These are phyloP conservation scores for Neopelma chrysocephalum DNA, from an alignment of 2,797 vertebrate genomes.

Conservation along the genomic window DNA sequence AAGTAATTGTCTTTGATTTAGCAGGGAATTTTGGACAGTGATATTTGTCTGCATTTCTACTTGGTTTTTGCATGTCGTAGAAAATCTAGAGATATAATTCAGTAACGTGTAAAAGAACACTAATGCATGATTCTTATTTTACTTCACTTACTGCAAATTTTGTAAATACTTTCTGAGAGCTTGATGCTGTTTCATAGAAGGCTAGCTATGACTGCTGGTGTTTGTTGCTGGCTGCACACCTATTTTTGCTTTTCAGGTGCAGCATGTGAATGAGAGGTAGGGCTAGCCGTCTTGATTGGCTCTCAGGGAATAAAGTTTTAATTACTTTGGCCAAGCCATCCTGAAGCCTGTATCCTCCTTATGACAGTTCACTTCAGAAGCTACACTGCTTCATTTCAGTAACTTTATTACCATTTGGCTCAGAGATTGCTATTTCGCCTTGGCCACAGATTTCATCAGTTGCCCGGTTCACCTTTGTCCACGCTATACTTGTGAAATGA, in stretches of 20 bases:
- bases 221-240: background rate
- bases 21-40: constrained; percentile 30
- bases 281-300: constrained; percentile 4
- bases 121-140: background rate
- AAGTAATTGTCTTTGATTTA: constrained; percentile 60
- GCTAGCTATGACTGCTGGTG: background rate
- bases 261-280: constrained; percentile 1
- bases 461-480: constrained; percentile 98
- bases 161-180: background rate
- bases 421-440: constrained; percentile 96
- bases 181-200: background rate
- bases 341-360: constrained; percentile 84
- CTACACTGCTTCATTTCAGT: constrained; percentile 91
- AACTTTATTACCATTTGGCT: constrained; percentile 97
- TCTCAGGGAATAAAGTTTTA: constrained; percentile 72
- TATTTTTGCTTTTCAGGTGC: background rate
- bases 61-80: background rate
- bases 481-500: constrained; percentile 91
- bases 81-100: background rate
- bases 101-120: background rate
- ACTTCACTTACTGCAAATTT: background rate
- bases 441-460: constrained; percentile 97
- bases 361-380: constrained; percentile 90
- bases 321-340: constrained; percentile 77
- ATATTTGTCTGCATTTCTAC: background rate